Evolutionary conservation across 2,113 vertebrate genomes (phyloP).

Genomic region (Sinosuthora webbiana): DNA sequence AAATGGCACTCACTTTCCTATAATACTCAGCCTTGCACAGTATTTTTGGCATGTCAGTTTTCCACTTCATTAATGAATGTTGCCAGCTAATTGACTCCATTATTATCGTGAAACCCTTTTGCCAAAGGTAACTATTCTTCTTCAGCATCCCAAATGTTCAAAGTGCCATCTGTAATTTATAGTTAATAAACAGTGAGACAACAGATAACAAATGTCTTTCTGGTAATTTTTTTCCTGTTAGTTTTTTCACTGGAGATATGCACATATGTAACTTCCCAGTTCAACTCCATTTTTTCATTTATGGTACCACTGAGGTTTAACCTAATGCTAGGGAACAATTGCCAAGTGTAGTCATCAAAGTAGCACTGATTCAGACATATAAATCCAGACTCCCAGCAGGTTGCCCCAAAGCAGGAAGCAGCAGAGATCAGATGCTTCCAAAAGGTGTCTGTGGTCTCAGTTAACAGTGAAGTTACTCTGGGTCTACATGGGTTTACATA

Average conservation of each 20-base stretch:
- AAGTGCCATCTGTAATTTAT: constrained; percentile 21
- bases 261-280: not conserved
- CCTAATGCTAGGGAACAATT: not conserved
- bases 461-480: constrained; percentile 48
- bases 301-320: not conserved
- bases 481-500: constrained; percentile 45
- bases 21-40: not conserved
- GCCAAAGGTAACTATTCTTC: constrained; percentile 27
- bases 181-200: constrained; percentile 30
- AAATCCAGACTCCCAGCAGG: not conserved
- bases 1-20: not conserved
- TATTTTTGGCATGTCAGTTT: constrained; percentile 5
- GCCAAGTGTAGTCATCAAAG: not conserved
- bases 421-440: not conserved
- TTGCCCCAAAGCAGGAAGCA: not conserved
- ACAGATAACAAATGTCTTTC: constrained; percentile 29
- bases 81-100: constrained; percentile 23
- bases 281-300: constrained; percentile 3
- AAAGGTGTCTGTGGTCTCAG: not conserved
- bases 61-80: constrained; percentile 34
- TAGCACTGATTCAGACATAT: not conserved
- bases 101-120: not conserved
- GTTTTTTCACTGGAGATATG: not conserved
- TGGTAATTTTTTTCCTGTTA: not conserved
- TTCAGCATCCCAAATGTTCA: constrained; percentile 2